A percentile compares a stretch with the other conserved stretches of the same genome.
phyloP scores from a whole-genome alignment of 2,797 vertebrate genomes.

The Crocidura indochinensis region DNA sequence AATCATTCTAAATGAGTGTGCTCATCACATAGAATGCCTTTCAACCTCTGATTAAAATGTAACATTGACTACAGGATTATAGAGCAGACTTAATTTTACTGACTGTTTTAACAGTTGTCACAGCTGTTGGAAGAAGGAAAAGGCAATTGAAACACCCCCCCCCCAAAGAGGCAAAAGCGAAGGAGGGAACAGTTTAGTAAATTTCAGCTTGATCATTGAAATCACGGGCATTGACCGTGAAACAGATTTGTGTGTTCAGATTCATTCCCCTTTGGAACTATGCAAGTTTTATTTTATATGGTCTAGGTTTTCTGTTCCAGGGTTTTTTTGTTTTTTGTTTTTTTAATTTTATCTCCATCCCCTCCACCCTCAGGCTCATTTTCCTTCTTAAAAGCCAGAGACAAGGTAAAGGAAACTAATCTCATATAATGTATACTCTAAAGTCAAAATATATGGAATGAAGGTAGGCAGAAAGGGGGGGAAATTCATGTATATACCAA shows the following conservation, averaged over 20 bases:
- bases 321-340: constrained; percentile 38
- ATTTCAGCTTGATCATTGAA: constrained; percentile 85
- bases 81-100: constrained; percentile 93
- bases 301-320: constrained; percentile 76
- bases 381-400: constrained; percentile 69
- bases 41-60: constrained; percentile 94
- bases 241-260: constrained; percentile 80
- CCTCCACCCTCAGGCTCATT: neutral
- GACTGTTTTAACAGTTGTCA: constrained; percentile 94
- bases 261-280: constrained; percentile 18
- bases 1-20: constrained; percentile 91
- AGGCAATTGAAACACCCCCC: constrained; percentile 91
- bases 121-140: constrained; percentile 92
- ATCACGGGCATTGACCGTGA: constrained; percentile 76
- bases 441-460: constrained; percentile 41
- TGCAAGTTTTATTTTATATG: constrained; percentile 78
- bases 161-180: constrained; percentile 80
- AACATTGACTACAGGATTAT: constrained; percentile 93
- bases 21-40: constrained; percentile 88
- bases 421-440: constrained; percentile 56
- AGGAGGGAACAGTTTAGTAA: constrained; percentile 78
- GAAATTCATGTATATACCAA: constrained; percentile 36
- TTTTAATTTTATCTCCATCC: no score
- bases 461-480: constrained; percentile 47
- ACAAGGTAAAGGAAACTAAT: constrained; percentile 68